Evolutionary conservation across 2,888 invertebrate species (phyloP).

Genomic region (Auanema freiburgensis): DNA sequence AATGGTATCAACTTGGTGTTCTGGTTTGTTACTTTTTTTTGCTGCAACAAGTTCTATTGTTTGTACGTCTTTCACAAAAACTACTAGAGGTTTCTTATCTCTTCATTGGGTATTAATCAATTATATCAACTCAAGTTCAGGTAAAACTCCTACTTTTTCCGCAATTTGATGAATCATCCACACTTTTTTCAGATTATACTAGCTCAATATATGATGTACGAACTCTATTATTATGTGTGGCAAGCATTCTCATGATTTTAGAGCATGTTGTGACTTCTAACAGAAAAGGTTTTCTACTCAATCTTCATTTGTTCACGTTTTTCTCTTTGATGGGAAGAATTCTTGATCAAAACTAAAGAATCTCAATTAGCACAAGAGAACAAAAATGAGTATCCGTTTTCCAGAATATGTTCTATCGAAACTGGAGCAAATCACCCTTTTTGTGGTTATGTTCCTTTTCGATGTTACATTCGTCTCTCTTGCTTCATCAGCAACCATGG

Average conservation of each 20-base stretch:
- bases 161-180: not conserved
- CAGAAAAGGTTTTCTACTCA: slow-evolving; percentile 8
- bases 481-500: slow-evolving; percentile 8
- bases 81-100: slow-evolving; percentile 11
- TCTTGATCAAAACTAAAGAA: not conserved
- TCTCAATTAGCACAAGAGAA: not conserved
- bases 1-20: slow-evolving; percentile 18
- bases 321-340: not conserved
- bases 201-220: not conserved
- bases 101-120: slow-evolving; percentile 17
- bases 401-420: slow-evolving; percentile 1
- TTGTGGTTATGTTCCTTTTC: slow-evolving; percentile 4
- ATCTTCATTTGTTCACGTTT: no score
- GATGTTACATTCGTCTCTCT: slow-evolving; percentile 4
- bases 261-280: slow-evolving; percentile 12
- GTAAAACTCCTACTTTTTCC: not conserved
- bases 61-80: slow-evolving; percentile 13
- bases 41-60: slow-evolving; percentile 8
- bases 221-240: slow-evolving; percentile 1
- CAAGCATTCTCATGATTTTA: slow-evolving; percentile 8
- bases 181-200: slow-evolving; percentile 1
- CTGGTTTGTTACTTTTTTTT: slow-evolving; percentile 14
- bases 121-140: slow-evolving; percentile 13
- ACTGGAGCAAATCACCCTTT: not conserved
- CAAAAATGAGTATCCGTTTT: not conserved